phyloP scores from a whole-genome alignment of 2,888 invertebrate species.

The Cremastinae sp. region DNA sequence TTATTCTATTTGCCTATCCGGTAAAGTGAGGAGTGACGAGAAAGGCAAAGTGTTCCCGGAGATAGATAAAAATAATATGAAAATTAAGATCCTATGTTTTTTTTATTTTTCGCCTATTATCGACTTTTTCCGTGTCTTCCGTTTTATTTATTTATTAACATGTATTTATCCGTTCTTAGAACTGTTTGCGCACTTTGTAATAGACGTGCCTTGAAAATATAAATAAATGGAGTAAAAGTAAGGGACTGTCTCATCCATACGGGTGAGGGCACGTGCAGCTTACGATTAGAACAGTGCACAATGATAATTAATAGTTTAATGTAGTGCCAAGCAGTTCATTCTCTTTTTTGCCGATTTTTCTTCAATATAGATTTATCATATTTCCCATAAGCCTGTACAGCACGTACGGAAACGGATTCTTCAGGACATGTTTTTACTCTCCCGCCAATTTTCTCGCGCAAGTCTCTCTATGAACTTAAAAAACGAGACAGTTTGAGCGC shows the following conservation, averaged over 20 bases:
- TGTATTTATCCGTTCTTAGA: slow-evolving; percentile 14
- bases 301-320: slow-evolving; percentile 73
- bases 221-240: slow-evolving; percentile 11
- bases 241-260: slow-evolving; percentile 61
- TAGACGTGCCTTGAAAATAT: slow-evolving; percentile 40
- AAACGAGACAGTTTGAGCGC: slow-evolving; percentile 1
- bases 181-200: slow-evolving; percentile 66
- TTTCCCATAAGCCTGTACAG: slow-evolving; percentile 19
- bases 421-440: slow-evolving; percentile 39
- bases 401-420: slow-evolving; percentile 19
- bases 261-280: slow-evolving; percentile 65
- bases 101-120: slow-evolving; percentile 2
- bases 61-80: slow-evolving; percentile 28
- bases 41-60: slow-evolving; percentile 50
- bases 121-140: background rate
- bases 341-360: slow-evolving; percentile 28
- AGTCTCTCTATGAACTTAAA: slow-evolving; percentile 36
- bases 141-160: background rate
- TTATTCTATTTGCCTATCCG: slow-evolving; percentile 74
- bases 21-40: slow-evolving; percentile 18
- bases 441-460: slow-evolving; percentile 58
- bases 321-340: slow-evolving; percentile 64
- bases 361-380: background rate
- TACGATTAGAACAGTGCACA: slow-evolving; percentile 67
- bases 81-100: slow-evolving; percentile 24